Percentiles rank a stretch among this genome's conserved stretches.
These are phyloP conservation scores for Thunnus thynnus DNA, from an alignment of 2,113 vertebrate species.

Conservation along the genomic window DNA sequence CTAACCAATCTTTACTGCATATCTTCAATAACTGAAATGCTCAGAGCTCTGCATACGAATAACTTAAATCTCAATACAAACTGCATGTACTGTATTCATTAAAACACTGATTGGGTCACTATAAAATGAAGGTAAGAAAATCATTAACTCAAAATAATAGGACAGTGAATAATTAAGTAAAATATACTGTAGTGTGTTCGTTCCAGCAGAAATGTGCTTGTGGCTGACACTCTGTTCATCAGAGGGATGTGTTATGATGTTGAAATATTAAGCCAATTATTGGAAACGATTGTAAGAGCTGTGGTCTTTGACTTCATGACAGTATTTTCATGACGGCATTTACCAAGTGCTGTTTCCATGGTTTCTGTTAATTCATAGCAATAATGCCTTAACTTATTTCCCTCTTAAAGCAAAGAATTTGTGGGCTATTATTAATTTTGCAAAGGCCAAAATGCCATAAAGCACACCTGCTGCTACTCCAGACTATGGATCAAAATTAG, in stretches of 20 bases:
- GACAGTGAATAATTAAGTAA: constrained; percentile 32
- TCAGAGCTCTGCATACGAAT: constrained; percentile 26
- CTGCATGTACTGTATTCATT: constrained; percentile 16
- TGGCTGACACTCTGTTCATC: constrained; percentile 37
- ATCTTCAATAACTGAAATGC: constrained; percentile 56
- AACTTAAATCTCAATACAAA: constrained; percentile 32
- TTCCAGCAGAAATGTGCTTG: constrained; percentile 11
- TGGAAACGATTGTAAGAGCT: constrained; percentile 38
- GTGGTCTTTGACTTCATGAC: constrained; percentile 58
- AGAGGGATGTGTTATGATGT: constrained; percentile 28
- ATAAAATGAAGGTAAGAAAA: constrained; percentile 24
- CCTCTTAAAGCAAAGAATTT: constrained; percentile 59
- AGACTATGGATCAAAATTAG: constrained; percentile 32
- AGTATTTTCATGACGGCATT: constrained; percentile 11
- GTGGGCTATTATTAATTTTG: constrained; percentile 52
- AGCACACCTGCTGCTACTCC: neutral
- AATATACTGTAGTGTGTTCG: neutral
- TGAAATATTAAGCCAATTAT: constrained; percentile 56
- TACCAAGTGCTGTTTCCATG: constrained; percentile 67
- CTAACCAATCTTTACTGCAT: constrained; percentile 16
- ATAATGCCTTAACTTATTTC: constrained; percentile 55
- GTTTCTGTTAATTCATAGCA: constrained; percentile 65
- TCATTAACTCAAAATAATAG: constrained; percentile 19
- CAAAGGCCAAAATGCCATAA: constrained; percentile 21
- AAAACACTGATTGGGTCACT: constrained; percentile 21